Conservation (phyloP, 2,888 invertebrate species). For the Drosophila helvetica region DNA sequence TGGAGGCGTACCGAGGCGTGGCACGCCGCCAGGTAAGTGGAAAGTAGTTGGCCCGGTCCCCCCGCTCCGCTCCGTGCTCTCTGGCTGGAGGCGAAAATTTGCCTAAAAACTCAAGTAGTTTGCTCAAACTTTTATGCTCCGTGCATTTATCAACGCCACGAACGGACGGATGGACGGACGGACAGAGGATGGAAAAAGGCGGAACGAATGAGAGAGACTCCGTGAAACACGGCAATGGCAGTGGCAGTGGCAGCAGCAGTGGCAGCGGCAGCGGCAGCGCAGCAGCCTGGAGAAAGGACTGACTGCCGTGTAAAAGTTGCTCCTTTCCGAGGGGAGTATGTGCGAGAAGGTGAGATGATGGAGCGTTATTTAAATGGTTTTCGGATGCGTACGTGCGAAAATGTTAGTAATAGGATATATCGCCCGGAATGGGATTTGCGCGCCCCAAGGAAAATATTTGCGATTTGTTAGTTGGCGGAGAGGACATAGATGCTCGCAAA, state of each 20-base stretch:
- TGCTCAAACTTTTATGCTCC: conserved; percentile 67
- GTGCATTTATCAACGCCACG: conserved; percentile 76
- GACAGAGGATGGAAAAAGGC: conserved; percentile 5
- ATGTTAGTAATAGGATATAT: conserved; percentile 59
- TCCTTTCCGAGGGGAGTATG: conserved; percentile 6
- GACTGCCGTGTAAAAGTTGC: conserved; percentile 64
- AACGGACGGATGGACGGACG: neutral
- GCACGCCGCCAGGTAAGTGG: conserved; percentile 75
- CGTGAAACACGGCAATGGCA: conserved; percentile 41
- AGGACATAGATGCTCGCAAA: too few species aligned
- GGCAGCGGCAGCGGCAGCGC: conserved; percentile 28
- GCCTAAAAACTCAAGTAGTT: conserved; percentile 80
- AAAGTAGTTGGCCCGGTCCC: conserved; percentile 62
- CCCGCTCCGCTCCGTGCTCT: conserved; percentile 51
- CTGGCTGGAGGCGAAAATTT: conserved; percentile 75
- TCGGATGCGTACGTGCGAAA: conserved; percentile 72
- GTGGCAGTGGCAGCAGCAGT: neutral
- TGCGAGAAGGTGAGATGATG: conserved; percentile 58
- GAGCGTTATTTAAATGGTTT: conserved; percentile 77
- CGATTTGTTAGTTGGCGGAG: conserved; percentile 30
- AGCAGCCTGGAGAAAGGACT: conserved; percentile 42
- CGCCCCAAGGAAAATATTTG: conserved; percentile 13
- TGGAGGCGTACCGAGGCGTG: conserved; percentile 44
- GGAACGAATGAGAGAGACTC: conserved; percentile 22
- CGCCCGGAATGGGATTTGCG: neutral